phyloP scores from a whole-genome alignment of 1,140 invertebrate species.

The Ridgeia piscesae region DNA sequence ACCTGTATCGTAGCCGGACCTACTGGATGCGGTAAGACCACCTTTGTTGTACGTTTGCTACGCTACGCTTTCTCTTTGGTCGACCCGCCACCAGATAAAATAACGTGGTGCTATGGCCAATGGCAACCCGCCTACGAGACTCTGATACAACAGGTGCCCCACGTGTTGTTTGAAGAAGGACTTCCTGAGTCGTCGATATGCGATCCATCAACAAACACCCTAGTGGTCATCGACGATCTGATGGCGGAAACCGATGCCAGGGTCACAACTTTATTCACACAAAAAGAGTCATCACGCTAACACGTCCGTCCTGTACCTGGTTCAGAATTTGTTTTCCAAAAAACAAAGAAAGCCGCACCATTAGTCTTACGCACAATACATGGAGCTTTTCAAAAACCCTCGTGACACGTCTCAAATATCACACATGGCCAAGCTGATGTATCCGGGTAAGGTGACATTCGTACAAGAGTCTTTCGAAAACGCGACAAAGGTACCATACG shows the following conservation, averaged over 20 bases:
- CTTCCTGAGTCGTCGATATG: neutral
- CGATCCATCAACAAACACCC: neutral
- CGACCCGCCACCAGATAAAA: neutral
- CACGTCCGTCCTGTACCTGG: neutral
- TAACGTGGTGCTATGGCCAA: neutral
- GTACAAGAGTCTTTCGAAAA: neutral
- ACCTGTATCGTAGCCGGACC: slow-evolving; percentile 16
- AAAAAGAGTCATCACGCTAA: slow-evolving; percentile 8
- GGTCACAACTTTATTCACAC: too few relatives aligned
- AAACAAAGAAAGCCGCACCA: slow-evolving; percentile 10
- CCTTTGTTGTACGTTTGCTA: neutral
- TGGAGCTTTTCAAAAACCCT: neutral
- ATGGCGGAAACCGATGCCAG: slow-evolving; percentile 9
- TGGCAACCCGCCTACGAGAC: neutral
- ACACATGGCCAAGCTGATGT: slow-evolving; percentile 12
- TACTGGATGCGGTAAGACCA: neutral
- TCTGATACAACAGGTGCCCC: neutral
- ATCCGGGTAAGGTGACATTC: neutral
- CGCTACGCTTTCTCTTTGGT: neutral
- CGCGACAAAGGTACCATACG: neutral
- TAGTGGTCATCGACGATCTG: slow-evolving; percentile 5
- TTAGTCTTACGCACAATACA: slow-evolving; percentile 10
- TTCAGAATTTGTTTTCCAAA: slow-evolving; percentile 9
- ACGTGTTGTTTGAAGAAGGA: neutral
- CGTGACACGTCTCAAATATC: neutral